phyloP scores from a whole-genome alignment of 2,113 vertebrate species.

The Phyllostomus discolor region DNA sequence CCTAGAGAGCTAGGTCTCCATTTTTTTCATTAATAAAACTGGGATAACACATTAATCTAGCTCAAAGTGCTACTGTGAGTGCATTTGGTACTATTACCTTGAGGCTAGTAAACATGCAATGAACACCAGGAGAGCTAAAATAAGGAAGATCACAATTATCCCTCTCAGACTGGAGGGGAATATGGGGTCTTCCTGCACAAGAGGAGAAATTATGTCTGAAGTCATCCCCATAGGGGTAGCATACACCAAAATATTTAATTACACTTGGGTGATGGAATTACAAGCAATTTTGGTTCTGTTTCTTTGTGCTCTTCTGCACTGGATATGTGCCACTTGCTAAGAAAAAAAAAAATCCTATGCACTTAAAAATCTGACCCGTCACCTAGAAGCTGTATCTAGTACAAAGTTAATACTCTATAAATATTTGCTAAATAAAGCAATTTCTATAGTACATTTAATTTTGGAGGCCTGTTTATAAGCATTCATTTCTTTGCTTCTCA shows the following conservation, averaged over 20 bases:
- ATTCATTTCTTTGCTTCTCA: conserved; percentile 25
- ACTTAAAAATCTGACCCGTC: conserved; percentile 2
- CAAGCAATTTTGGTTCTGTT: neutral
- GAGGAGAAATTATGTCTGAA: neutral
- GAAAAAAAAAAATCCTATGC: neutral
- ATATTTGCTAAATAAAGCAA: conserved; percentile 15
- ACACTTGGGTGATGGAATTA: neutral
- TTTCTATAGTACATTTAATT: neutral
- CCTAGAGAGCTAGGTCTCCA: neutral
- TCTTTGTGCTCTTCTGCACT: conserved; percentile 5
- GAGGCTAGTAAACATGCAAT: neutral
- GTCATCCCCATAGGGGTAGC: neutral
- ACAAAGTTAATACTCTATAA: neutral
- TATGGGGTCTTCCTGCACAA: neutral
- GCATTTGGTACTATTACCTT: neutral
- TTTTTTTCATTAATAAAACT: conserved; percentile 1
- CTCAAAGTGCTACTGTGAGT: neutral
- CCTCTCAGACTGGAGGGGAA: neutral
- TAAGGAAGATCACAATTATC: neutral
- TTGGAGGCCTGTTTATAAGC: neutral
- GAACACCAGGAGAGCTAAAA: neutral
- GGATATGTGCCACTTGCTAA: neutral
- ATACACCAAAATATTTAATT: neutral
- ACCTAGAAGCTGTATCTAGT: neutral
- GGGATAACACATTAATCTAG: neutral